Percentiles rank a stretch among this genome's conserved stretches.
These are phyloP conservation scores for Hoplodrina blanda DNA, from an alignment of 2,888 invertebrate species.

Conservation along the genomic window DNA sequence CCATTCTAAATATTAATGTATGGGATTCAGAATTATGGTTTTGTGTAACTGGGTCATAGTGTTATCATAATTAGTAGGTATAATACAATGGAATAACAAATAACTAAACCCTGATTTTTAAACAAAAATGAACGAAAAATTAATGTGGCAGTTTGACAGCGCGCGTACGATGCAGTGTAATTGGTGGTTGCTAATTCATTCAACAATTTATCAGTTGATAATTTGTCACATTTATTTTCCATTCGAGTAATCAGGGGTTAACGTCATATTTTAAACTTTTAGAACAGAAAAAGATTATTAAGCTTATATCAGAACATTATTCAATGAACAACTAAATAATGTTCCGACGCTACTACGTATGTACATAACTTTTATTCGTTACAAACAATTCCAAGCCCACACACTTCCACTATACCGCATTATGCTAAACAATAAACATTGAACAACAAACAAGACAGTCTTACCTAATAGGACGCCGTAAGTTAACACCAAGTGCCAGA, in stretches of 20 bases:
- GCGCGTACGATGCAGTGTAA: no score
- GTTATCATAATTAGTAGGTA: neutral
- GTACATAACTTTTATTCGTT: neutral
- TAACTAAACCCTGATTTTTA: neutral
- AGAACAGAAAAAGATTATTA: neutral
- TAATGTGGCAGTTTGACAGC: no score
- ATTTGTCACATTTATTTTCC: neutral
- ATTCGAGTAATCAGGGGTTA: neutral
- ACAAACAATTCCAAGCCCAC: constrained; percentile 9
- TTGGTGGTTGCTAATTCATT: neutral
- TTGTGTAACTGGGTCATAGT: constrained; percentile 14
- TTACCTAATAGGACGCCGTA: constrained; percentile 87
- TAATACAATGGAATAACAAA: neutral
- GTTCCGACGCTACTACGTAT: neutral
- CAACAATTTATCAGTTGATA: neutral
- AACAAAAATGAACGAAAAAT: neutral
- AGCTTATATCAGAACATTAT: neutral
- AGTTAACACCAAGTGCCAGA: constrained; percentile 83
- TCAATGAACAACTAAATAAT: neutral
- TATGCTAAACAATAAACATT: constrained; percentile 47
- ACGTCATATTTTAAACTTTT: neutral
- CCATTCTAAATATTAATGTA: constrained; percentile 44
- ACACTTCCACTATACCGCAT: constrained; percentile 38
- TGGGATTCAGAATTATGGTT: constrained; percentile 19
- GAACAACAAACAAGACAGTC: constrained; percentile 66